Base-by-base conservation (phyloP, 2,888 invertebrate species). In the Cephonodes hylas region DNA sequence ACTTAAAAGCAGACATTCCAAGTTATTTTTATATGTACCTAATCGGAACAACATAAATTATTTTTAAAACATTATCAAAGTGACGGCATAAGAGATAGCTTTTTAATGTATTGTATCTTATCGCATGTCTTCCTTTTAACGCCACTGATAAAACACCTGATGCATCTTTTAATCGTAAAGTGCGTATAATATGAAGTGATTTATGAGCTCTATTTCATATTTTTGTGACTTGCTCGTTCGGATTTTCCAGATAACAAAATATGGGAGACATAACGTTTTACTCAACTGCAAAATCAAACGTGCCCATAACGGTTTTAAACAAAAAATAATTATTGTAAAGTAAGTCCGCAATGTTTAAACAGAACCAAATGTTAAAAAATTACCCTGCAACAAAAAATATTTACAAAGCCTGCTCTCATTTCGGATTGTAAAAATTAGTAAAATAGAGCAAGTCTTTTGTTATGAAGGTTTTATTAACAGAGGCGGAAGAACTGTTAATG, bases 391-490 rank as follows among this genome's bases (percentile, higher is more conserved):
- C 65, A 72, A 60, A 74, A 66, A 70, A 67, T 63, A 59, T 63
- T 64, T 64, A 65, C 75, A 75, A 68, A 63, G 69, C 66, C 67
- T 81, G 84, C 77, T 84, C 84, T 53, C 75, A 84, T 79, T 81
- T 81, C 71, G 66, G 62, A 70, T 71, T 74, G 68, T 84, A 81
- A 85, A 84, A 83, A 82, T 80, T 79, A 77, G 73, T 76, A 79
- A 89, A 85, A 86, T 86, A 78, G 88, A 86, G 85, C 90, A 84
- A 65, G 65, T 65, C 68, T 73, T 77, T 83, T 84, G 80, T 84
- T 73, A 63, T 68, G 31, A 13, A 53, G 64, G 53, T 68, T 76
- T 77, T 80, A 71, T 66, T 66, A 66, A 59, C 62, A 60, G 63
- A 59, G 59, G 66, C 64, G 63, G 58, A 64, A 64, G 64, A 27